Percentiles rank a stretch among this genome's conserved stretches.
Conservation (phyloP, 2,797 vertebrate species). For the Macropus fuliginosus region DNA sequence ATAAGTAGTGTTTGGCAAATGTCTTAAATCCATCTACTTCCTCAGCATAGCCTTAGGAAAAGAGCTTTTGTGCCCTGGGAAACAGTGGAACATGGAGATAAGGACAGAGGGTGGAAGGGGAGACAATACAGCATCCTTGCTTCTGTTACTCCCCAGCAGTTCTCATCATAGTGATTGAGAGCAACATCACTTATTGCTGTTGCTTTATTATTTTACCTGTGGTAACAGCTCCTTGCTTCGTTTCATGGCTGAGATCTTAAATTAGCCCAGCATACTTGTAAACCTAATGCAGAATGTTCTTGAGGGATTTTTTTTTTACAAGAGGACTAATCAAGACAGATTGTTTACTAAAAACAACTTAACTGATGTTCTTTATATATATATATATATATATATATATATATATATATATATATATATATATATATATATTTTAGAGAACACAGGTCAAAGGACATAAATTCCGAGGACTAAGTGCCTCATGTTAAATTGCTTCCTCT, state of each 20-base stretch:
- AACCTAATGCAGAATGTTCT: background rate
- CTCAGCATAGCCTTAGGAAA: background rate
- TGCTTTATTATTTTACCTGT: background rate
- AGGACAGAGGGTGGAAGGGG: background rate
- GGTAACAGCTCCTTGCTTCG: background rate
- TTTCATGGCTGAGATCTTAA: background rate
- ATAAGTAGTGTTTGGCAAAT: background rate
- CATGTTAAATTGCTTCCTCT: background rate
- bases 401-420: background rate
- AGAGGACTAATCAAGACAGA: background rate
- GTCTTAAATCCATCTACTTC: background rate
- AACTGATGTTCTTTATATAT: background rate
- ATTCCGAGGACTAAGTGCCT: constrained; percentile 10
- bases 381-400: background rate
- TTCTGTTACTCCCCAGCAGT: background rate
- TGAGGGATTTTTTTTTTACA: background rate
- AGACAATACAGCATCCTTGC: background rate
- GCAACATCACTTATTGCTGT: background rate
- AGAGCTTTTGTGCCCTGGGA: too few relatives aligned
- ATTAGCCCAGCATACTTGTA: background rate
- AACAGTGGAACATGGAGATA: background rate
- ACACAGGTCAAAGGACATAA: constrained; percentile 34
- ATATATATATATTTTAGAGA: background rate
- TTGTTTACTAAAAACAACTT: background rate
- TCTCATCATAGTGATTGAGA: background rate